Evolutionary conservation across 2,113 vertebrate genomes (phyloP).

Genomic region (Anarrhichthys ocellatus): DNA sequence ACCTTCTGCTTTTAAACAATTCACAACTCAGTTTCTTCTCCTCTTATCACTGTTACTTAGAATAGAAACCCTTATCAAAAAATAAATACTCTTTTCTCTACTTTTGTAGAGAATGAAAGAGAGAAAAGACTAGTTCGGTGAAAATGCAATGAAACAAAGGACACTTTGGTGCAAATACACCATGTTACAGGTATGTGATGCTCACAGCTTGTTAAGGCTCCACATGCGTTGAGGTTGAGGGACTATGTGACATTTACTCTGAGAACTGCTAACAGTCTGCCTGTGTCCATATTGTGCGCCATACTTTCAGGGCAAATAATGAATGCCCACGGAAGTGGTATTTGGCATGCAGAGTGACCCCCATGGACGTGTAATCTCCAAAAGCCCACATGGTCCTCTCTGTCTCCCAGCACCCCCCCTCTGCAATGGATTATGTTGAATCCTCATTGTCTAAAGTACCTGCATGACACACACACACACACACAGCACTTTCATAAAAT

Average conservation of each 20-base stretch:
- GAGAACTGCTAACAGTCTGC: constrained; percentile 13
- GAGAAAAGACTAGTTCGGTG: neutral
- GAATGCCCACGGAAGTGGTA: constrained; percentile 48
- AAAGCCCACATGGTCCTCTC: constrained; percentile 6
- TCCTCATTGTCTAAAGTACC: constrained; percentile 24
- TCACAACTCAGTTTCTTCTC: constrained; percentile 32
- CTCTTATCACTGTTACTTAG: constrained; percentile 45
- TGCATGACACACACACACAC: constrained; percentile 1
- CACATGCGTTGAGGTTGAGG: constrained; percentile 11
- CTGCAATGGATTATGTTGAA: constrained; percentile 24
- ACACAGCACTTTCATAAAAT: constrained; percentile 14
- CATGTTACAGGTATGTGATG: constrained; percentile 3
- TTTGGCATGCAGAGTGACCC: constrained; percentile 46
- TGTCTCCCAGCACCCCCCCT: neutral
- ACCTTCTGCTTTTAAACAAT: constrained; percentile 55
- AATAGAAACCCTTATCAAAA: constrained; percentile 59
- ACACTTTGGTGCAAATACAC: neutral
- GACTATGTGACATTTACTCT: constrained; percentile 44
- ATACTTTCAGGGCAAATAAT: constrained; percentile 63
- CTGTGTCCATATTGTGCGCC: constrained; percentile 54
- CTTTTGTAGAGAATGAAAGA: constrained; percentile 2
- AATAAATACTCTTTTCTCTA: constrained; percentile 18
- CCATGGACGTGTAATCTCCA: constrained; percentile 40
- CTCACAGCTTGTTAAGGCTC: constrained; percentile 14
- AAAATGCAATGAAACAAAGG: constrained; percentile 12